Percentiles rank a stretch among this genome's conserved stretches.
Evolutionary conservation across 1,140 invertebrate genomes (phyloP).

Genomic region (Nixonia krombeini): DNA sequence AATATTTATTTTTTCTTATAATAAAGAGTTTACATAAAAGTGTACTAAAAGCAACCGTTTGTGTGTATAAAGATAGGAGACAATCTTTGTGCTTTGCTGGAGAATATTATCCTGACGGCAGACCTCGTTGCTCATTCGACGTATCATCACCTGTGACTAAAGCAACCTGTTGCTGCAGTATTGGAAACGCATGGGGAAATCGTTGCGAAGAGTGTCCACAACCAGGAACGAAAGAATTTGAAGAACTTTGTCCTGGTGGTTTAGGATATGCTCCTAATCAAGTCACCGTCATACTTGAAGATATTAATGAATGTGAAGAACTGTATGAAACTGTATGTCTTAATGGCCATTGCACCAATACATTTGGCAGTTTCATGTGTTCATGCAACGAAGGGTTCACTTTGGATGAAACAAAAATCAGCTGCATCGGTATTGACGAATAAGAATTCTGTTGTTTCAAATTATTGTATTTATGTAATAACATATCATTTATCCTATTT

Average conservation of each 20-base stretch:
- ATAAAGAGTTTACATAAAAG: no score
- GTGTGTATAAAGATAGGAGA: slow-evolving; percentile 77
- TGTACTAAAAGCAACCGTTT: neutral
- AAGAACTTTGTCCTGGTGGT: slow-evolving; percentile 86
- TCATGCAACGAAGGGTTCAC: slow-evolving; percentile 83
- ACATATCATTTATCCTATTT: no score
- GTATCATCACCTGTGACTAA: slow-evolving; percentile 75
- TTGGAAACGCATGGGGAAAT: slow-evolving; percentile 88
- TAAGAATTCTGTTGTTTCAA: no score
- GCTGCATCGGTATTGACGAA: slow-evolving; percentile 77
- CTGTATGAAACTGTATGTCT: slow-evolving; percentile 80
- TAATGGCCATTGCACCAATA: slow-evolving; percentile 91
- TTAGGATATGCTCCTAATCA: slow-evolving; percentile 87
- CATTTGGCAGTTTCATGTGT: slow-evolving; percentile 89
- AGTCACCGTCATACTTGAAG: slow-evolving; percentile 84
- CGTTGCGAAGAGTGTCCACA: slow-evolving; percentile 86
- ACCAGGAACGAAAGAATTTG: slow-evolving; percentile 79
- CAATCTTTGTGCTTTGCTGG: slow-evolving; percentile 81
- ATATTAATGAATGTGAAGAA: slow-evolving; percentile 89
- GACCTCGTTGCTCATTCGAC: slow-evolving; percentile 61
- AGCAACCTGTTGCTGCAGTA: slow-evolving; percentile 89
- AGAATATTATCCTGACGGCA: slow-evolving; percentile 50
- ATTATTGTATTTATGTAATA: no score
- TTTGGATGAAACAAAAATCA: slow-evolving; percentile 77
- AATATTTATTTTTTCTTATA: no score